Conservation (phyloP, 2,797 vertebrate genomes). For the Myotis planiceps region DNA sequence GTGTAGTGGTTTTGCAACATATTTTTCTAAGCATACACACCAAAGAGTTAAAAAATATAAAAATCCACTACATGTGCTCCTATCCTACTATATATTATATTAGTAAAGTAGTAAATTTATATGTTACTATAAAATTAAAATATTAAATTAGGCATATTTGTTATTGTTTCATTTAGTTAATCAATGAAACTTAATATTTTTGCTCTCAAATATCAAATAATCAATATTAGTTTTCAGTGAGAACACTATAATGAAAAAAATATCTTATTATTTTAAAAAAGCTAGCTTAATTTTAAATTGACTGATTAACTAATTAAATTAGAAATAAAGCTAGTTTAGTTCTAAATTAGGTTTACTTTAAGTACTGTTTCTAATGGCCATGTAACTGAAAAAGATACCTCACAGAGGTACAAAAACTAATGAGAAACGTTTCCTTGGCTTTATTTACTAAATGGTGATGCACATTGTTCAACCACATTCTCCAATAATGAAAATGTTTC, state of each 20-base stretch:
- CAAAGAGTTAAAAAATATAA: not conserved
- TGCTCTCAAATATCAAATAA: conserved; percentile 39
- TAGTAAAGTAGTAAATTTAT: not conserved
- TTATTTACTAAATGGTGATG: not conserved
- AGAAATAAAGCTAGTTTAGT: conserved; percentile 19
- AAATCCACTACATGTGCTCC: not conserved
- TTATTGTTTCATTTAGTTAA: conserved; percentile 5
- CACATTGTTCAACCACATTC: not conserved
- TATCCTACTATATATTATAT: not conserved
- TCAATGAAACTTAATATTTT: not conserved
- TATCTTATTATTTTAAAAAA: conserved; percentile 20
- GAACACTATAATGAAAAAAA: conserved; percentile 19
- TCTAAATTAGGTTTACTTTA: conserved; percentile 37
- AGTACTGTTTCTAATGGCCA: not conserved
- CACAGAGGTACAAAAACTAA: not conserved
- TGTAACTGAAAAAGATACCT: not conserved
- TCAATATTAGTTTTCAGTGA: conserved; percentile 21
- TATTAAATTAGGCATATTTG: not conserved
- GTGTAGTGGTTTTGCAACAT: not conserved
- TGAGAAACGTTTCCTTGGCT: not conserved
- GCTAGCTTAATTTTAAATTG: not conserved
- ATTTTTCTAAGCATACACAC: not conserved
- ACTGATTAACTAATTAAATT: not conserved
- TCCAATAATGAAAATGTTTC: not conserved
- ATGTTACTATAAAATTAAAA: not conserved